phyloP scores from a whole-genome alignment of 2,797 vertebrate species.

The Halcyon smyrnensis region DNA sequence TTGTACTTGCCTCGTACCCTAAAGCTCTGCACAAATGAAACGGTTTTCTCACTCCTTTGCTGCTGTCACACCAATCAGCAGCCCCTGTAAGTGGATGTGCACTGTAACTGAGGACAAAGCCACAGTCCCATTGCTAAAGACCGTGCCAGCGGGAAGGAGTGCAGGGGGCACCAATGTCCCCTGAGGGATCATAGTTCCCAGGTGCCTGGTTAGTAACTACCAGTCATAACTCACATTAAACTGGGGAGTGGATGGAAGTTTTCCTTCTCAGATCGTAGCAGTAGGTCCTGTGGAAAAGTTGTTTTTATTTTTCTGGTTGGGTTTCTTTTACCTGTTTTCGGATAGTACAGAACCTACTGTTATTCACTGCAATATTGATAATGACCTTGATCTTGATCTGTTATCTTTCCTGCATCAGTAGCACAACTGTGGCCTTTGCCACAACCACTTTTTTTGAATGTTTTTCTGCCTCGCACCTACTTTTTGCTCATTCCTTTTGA shows the following conservation, averaged over 20 bases:
- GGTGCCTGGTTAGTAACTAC: neutral
- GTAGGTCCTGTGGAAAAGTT: neutral
- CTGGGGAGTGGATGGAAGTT: neutral
- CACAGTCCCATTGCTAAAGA: neutral
- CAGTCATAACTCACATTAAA: neutral
- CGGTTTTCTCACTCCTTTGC: neutral
- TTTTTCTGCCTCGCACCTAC: neutral
- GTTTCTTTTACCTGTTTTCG: neutral
- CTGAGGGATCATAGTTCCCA: too few relatives aligned
- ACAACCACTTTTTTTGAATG: neutral
- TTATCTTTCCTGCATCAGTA: neutral
- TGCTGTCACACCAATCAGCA: accelerated
- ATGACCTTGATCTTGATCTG: neutral
- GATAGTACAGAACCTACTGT: neutral
- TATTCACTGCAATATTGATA: neutral
- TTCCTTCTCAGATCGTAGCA: neutral
- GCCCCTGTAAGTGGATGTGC: accelerated
- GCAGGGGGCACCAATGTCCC: accelerated
- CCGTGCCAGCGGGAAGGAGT: neutral
- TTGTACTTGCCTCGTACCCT: neutral
- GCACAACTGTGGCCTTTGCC: accelerated
- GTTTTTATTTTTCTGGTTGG: neutral
- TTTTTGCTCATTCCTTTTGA: neutral
- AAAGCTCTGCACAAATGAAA: neutral
- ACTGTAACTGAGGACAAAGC: neutral